Conservation (phyloP, 2,113 vertebrate genomes). For the Leiothrix lutea region DNA sequence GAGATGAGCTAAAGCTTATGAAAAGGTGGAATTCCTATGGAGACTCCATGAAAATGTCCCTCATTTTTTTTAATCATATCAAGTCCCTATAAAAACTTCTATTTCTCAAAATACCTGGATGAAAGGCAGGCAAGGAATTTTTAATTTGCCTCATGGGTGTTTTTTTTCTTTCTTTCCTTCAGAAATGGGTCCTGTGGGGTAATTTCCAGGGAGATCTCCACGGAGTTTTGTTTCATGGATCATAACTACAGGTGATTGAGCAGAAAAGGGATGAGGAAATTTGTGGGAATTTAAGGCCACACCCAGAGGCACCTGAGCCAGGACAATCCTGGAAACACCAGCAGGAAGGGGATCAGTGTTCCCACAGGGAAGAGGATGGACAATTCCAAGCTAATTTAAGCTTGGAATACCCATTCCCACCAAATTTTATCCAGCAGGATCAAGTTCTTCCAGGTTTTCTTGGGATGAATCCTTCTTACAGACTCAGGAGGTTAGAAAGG, state of each 20-base stretch:
- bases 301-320: neutral
- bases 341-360: neutral
- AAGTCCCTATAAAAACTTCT: neutral
- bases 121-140: neutral
- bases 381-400: neutral
- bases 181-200: accelerated
- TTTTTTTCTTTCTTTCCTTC: neutral
- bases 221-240: accelerated
- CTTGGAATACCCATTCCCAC: neutral
- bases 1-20: too few relatives aligned
- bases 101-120: neutral
- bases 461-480: neutral
- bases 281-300: neutral
- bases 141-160: neutral
- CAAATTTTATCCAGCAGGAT: neutral
- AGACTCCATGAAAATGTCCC: neutral
- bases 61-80: neutral
- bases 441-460: neutral
- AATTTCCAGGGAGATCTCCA: neutral
- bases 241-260: neutral
- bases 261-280: neutral
- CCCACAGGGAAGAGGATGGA: neutral
- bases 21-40: neutral
- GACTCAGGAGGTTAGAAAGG: neutral
- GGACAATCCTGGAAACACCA: neutral